Conservation (phyloP, 2,888 invertebrate species). For the Ramazzottius varieornatus region DNA sequence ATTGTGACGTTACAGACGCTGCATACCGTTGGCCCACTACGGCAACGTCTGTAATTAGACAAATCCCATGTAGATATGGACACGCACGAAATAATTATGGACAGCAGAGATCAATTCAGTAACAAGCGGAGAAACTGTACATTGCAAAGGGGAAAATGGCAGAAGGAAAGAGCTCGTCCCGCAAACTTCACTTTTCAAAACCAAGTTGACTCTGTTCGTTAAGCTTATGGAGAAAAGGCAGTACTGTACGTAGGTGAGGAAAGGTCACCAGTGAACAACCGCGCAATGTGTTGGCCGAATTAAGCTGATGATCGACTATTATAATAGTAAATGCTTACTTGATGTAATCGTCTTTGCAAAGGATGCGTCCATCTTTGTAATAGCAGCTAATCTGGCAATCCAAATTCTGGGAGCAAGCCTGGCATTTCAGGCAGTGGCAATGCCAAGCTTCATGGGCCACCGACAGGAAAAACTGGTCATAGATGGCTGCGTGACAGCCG, state of each 20-base stretch:
- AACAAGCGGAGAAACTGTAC: too few species aligned
- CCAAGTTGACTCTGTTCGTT: not conserved
- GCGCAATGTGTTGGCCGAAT: too few species aligned
- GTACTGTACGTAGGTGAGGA: not conserved
- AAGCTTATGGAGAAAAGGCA: not conserved
- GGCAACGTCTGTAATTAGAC: not conserved
- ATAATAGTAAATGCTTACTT: not conserved
- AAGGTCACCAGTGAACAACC: too few species aligned
- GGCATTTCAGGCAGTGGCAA: not conserved
- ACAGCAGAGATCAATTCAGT: too few species aligned
- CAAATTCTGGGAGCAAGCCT: not conserved
- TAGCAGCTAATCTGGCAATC: not conserved
- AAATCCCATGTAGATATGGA: not conserved
- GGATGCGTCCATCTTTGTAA: not conserved
- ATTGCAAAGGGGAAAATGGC: too few species aligned
- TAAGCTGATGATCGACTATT: too few species aligned
- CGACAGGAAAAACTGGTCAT: not conserved
- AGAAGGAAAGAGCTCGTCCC: not conserved
- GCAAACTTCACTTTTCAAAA: not conserved
- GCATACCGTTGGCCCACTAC: not conserved
- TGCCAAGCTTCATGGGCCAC: not conserved
- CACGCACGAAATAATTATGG: not conserved
- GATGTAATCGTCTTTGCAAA: not conserved
- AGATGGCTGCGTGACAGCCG: not conserved
- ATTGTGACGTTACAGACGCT: not conserved